phyloP scores from a whole-genome alignment of 2,797 vertebrate genomes.

The Lepilemur septentrionalis region DNA sequence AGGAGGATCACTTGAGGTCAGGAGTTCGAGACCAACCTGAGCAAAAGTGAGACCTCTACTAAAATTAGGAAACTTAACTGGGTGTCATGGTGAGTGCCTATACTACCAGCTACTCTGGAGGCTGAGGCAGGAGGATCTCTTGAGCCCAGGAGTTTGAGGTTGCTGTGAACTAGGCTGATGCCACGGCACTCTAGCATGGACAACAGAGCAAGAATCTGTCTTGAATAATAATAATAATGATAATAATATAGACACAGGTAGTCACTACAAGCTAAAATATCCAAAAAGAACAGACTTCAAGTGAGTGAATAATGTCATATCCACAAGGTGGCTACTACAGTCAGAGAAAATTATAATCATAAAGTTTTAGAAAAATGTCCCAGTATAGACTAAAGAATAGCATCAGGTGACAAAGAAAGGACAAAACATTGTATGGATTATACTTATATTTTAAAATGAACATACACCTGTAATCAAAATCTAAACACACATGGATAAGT shows the following conservation, averaged over 20 bases:
- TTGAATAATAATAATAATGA: background rate
- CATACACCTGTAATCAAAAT: conserved; percentile 33
- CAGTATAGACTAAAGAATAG: background rate
- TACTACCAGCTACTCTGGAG: background rate
- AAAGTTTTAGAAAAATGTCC: background rate
- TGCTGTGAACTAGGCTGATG: background rate
- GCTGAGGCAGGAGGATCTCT: background rate
- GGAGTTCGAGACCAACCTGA: background rate
- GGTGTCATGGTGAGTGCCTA: accelerated
- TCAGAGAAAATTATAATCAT: background rate
- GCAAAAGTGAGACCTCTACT: too few relatives aligned
- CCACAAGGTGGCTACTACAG: background rate
- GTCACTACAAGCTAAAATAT: background rate
- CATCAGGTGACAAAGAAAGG: conserved; percentile 16
- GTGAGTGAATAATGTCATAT: background rate
- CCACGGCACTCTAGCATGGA: background rate
- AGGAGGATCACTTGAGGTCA: too few relatives aligned
- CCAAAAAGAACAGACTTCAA: background rate
- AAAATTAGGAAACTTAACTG: background rate
- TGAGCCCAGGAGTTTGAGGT: background rate
- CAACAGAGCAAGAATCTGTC: background rate
- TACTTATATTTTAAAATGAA: conserved; percentile 9
- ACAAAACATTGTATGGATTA: background rate
- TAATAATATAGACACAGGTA: background rate
- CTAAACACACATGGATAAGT: conserved; percentile 3